These are phyloP conservation scores for Agrilus biguttatus DNA, from an alignment of 2,888 invertebrate genomes.

Conservation along the genomic window DNA sequence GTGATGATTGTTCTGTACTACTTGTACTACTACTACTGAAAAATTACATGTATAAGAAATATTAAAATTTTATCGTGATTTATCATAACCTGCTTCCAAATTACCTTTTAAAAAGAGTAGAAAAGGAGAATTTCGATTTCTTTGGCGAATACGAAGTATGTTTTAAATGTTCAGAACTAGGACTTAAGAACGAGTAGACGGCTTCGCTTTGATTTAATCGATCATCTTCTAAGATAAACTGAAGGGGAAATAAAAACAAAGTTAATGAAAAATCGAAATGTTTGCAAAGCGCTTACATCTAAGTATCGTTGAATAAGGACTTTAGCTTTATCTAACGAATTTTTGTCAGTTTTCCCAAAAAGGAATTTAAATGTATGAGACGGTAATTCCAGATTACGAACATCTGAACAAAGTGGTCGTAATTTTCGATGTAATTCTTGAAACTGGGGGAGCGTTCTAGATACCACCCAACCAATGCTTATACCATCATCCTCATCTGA, in stretches of 20 bases:
- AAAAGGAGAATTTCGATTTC: conserved; percentile 75
- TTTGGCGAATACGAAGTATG: conserved; percentile 63
- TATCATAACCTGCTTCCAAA: background rate
- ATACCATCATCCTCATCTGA: conserved; percentile 37
- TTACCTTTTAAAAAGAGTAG: conserved; percentile 74
- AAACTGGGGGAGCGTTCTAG: conserved; percentile 45
- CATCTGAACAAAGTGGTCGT: conserved; percentile 64
- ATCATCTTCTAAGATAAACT: conserved; percentile 81
- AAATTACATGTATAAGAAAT: background rate
- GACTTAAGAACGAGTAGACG: conserved; percentile 81
- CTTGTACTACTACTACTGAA: conserved; percentile 6
- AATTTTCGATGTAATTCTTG: conserved; percentile 73
- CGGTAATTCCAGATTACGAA: conserved; percentile 71
- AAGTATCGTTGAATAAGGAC: conserved; percentile 73
- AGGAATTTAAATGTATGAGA: conserved; percentile 67
- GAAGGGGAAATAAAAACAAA: conserved; percentile 14
- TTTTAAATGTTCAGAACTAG: conserved; percentile 79
- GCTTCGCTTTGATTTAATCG: conserved; percentile 78
- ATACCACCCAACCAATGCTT: conserved; percentile 53
- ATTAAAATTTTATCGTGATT: background rate
- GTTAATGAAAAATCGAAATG: background rate
- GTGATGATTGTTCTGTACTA: conserved; percentile 11
- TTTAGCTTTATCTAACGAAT: conserved; percentile 70
- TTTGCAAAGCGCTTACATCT: conserved; percentile 43
- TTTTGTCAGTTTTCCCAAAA: conserved; percentile 69